Base-by-base conservation (phyloP, 2,113 vertebrate genomes). In the Excalfactoria chinensis region DNA sequence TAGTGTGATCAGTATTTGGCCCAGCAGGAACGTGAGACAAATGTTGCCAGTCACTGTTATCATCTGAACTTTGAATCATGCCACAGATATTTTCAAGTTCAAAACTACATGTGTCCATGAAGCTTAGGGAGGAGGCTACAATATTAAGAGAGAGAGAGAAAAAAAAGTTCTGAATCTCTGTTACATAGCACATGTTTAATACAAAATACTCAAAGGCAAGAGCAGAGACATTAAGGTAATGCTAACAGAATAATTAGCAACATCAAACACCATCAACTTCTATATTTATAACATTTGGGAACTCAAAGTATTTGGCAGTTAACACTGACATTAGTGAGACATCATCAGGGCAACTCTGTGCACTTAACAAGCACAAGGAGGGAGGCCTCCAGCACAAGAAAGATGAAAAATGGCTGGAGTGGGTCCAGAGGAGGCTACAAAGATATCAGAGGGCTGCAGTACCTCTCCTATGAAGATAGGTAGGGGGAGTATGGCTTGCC, bases 51-150 rank as follows among this genome's bases (percentile, higher is more conserved):
- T 98, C 97, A 7, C 79, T 96, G 59, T 60, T 96, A 84, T 98
- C 97, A 6, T n/a, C 96, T 79, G 97, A 83, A 90, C 98, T 98
- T 97, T 99, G 99, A 96, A 99, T 96, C 98, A 99, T 99, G 30
- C 99, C 99, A 86, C 99, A 99, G 62, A 99, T 98, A 75, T 98
- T 99, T 64, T 98, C 98, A 78, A 98, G 92, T 95, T 99, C 99
- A 98, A 99, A 99, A 95, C 97, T 96, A 23, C 99, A 99, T 0
- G 98, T 98, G 89, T 99, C 99, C 98, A 99, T 93, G 88, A 99
- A 99, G 25, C 96, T 99, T 53, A 98, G 93, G 51, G 98, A 98
- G 62, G 97, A 97, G 53, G 98, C 99, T 99, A 21, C 2, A 40
- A 67, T 81, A 89, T 49, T 83, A 0, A 11, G 51, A 35, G 48